A percentile compares a stretch with the other conserved stretches of the same genome.
Evolutionary conservation across 2,113 vertebrate species (phyloP).

Genomic region (Antechinus flavipes): DNA sequence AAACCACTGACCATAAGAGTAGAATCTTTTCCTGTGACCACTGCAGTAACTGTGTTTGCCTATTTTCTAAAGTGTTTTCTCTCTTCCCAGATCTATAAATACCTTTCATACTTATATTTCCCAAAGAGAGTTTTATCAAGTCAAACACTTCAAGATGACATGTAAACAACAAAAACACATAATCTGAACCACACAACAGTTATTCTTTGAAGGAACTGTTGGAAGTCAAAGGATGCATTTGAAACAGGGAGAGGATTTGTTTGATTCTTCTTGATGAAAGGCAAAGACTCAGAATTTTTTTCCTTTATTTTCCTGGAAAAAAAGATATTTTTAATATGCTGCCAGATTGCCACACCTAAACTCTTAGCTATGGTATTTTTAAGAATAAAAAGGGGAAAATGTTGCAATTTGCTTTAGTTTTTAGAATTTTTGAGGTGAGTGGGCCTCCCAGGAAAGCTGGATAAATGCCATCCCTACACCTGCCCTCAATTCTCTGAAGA

Average conservation of each 20-base stretch:
- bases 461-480: not conserved
- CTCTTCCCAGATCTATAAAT: slow-evolving; percentile 16
- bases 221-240: not conserved
- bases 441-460: not conserved
- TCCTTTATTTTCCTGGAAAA: not conserved
- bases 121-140: not conserved
- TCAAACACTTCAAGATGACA: not conserved
- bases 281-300: not conserved
- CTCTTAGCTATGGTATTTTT: not conserved
- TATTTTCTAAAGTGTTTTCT: slow-evolving; percentile 20
- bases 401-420: not conserved
- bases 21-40: not conserved
- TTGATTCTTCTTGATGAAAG: not conserved
- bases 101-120: not conserved
- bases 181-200: not conserved
- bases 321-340: not conserved
- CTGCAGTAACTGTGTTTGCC: not conserved
- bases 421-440: not conserved
- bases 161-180: not conserved
- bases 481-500: not conserved
- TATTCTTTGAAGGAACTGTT: slow-evolving; percentile 16
- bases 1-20: not conserved
- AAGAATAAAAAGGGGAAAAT: not conserved
- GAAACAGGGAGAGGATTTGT: not conserved
- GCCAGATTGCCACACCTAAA: not conserved